phyloP scores from a whole-genome alignment of 2,113 vertebrate genomes.

The Galemys pyrenaicus region DNA sequence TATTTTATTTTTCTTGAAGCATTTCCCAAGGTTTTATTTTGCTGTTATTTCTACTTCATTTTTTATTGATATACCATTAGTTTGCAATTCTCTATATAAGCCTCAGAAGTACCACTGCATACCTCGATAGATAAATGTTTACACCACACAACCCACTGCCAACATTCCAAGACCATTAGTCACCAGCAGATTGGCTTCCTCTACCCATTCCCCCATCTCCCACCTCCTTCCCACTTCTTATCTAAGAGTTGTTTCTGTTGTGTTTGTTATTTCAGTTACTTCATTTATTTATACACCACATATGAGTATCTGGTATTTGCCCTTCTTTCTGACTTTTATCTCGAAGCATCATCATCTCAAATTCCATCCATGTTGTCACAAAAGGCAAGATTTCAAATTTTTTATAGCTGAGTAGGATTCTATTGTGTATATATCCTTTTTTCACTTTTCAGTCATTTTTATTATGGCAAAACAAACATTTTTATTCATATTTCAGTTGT shows the following conservation, averaged over 20 bases:
- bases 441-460: too few relatives aligned
- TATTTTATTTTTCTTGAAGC: not conserved
- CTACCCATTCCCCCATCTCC: not conserved
- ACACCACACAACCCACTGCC: not conserved
- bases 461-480: not conserved
- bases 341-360: not conserved
- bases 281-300: not conserved
- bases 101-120: not conserved
- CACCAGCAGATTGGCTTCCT: not conserved
- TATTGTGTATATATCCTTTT: not conserved
- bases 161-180: not conserved
- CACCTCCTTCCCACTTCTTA: not conserved
- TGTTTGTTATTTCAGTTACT: not conserved
- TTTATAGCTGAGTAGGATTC: not conserved
- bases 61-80: not conserved
- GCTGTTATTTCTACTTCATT: not conserved
- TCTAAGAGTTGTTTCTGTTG: not conserved
- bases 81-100: not conserved
- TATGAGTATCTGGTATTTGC: not conserved
- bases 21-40: not conserved
- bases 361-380: not conserved
- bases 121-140: not conserved
- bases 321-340: not conserved
- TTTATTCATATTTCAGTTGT: not conserved
- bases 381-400: not conserved